These are phyloP conservation scores for Lophochroa leadbeateri DNA, from an alignment of 2,113 vertebrate genomes.

Conservation along the genomic window DNA sequence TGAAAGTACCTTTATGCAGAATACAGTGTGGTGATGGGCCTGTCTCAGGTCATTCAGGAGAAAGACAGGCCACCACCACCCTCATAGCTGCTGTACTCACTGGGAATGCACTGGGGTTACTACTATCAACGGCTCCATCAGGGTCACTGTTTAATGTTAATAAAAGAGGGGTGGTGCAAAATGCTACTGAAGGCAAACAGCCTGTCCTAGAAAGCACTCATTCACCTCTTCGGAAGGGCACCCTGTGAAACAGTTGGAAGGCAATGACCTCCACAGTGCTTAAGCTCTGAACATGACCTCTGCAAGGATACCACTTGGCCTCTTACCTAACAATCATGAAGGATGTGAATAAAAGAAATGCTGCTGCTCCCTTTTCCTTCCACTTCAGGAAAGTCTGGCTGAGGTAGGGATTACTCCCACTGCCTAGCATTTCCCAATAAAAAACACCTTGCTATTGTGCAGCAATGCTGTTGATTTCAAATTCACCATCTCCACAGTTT, in stretches of 20 bases:
- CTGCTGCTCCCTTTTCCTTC: slow-evolving; percentile 21
- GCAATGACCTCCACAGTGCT: neutral
- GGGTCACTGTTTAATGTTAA: neutral
- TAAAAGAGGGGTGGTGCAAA: slow-evolving; percentile 6
- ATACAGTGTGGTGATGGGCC: fast-evolving
- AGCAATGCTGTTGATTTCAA: neutral
- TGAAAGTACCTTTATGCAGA: neutral
- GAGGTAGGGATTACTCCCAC: neutral
- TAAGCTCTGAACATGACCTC: neutral
- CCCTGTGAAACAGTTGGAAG: neutral
- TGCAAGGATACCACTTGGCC: neutral
- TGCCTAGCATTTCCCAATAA: neutral
- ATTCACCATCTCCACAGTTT: neutral
- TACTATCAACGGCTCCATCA: neutral
- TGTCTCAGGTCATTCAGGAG: neutral
- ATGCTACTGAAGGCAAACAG: neutral
- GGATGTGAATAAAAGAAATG: neutral
- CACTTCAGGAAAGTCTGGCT: neutral
- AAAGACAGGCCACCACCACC: neutral
- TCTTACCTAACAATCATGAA: neutral
- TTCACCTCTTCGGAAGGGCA: neutral
- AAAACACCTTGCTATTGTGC: neutral
- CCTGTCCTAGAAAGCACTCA: neutral
- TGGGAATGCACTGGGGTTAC: neutral
- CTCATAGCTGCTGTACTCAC: neutral